Conservation (phyloP, 2,888 invertebrate species). For the Cosmopolites sordidus region DNA sequence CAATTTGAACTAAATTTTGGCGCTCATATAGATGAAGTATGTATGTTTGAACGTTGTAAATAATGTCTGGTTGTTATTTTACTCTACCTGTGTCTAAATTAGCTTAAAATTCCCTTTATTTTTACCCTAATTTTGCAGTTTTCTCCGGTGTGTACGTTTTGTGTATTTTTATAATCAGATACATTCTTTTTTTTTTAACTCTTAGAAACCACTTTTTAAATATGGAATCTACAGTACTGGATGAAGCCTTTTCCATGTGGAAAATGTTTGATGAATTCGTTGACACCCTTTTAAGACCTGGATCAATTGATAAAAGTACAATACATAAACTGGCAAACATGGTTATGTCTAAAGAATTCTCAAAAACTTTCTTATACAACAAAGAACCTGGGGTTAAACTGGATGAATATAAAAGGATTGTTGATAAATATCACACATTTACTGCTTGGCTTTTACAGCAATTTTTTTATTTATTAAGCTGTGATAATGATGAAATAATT, state of each 20-base stretch:
- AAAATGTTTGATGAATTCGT: slow-evolving; percentile 59
- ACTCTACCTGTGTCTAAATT: no score
- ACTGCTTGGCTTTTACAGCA: slow-evolving; percentile 65
- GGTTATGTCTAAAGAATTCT: slow-evolving; percentile 56
- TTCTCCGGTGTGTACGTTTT: no score
- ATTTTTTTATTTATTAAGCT: slow-evolving; percentile 60
- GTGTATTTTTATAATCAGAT: no score
- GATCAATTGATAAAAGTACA: slow-evolving; percentile 52
- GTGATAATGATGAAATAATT: slow-evolving; percentile 51
- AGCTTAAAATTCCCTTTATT: no score
- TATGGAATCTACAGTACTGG: slow-evolving; percentile 17
- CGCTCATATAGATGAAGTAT: no score
- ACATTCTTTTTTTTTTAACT: no score
- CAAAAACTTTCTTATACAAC: slow-evolving; percentile 54
- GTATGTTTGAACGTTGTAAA: no score
- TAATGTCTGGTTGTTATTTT: no score
- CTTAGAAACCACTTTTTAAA: no score
- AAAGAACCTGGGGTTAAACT: slow-evolving; percentile 50
- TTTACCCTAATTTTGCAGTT: no score
- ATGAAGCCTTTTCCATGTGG: slow-evolving; percentile 51
- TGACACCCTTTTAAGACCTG: slow-evolving; percentile 56
- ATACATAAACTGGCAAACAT: slow-evolving; percentile 58
- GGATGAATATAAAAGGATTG: slow-evolving; percentile 47
- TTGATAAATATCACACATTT: slow-evolving; percentile 51
- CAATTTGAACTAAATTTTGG: no score